phyloP scores from a whole-genome alignment of 1,140 invertebrate genomes.

The Antheraea mylitta region DNA sequence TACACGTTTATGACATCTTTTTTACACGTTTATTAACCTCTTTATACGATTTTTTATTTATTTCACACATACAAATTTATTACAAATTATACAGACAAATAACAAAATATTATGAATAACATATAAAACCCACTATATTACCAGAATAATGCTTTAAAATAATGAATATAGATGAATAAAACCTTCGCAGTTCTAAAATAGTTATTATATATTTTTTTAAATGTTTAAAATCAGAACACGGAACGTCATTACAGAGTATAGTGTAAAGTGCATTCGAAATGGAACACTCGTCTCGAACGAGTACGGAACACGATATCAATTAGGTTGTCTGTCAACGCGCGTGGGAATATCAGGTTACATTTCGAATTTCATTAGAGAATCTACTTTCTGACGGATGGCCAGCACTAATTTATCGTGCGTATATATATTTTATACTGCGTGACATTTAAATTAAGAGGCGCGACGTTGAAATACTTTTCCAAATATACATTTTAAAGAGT shows the following conservation, averaged over 20 bases:
- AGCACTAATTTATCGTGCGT: slow-evolving; percentile 8
- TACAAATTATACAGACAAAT: no score
- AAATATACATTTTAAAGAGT: not conserved
- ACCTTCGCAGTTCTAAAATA: no score
- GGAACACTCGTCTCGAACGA: slow-evolving; percentile 45
- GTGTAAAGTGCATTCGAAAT: slow-evolving; percentile 32
- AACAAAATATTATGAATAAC: no score
- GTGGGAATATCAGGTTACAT: slow-evolving; percentile 30
- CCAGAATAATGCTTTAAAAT: no score
- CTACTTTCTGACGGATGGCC: slow-evolving; percentile 6
- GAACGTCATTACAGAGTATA: not conserved
- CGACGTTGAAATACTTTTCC: not conserved
- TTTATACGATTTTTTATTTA: no score
- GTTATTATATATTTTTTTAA: not conserved
- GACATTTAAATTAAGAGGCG: not conserved
- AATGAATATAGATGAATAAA: no score
- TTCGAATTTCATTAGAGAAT: slow-evolving; percentile 29
- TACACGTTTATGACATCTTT: no score
- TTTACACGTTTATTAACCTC: no score
- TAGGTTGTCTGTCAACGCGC: slow-evolving; percentile 46
- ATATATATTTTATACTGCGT: not conserved
- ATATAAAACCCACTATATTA: no score
- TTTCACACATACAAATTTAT: no score
- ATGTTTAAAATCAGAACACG: not conserved
- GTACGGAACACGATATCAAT: slow-evolving; percentile 54